Percentiles rank a stretch among this genome's conserved stretches.
Conservation (phyloP, 1,140 invertebrate species). For the Oryctes rhinoceros region DNA sequence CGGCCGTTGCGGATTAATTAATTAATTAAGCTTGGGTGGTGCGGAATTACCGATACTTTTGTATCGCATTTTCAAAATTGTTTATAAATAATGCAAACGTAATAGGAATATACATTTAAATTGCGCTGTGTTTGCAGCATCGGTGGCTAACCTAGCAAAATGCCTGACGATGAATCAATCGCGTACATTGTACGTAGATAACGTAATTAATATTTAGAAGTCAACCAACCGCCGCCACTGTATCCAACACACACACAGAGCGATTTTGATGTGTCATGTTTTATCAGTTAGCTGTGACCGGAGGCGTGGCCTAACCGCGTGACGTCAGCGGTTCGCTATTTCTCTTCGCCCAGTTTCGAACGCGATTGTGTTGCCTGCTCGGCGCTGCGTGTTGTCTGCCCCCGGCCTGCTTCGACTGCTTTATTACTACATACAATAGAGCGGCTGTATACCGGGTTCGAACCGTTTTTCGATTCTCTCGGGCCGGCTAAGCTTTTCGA, state of each 20-base stretch:
- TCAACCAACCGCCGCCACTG: background rate
- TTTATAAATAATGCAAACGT: too few species aligned
- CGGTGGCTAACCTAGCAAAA: too few species aligned
- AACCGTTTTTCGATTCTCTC: slow-evolving; percentile 6
- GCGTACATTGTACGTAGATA: too few species aligned
- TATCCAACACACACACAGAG: slow-evolving; percentile 1
- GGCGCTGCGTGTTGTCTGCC: background rate
- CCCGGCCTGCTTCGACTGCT: background rate
- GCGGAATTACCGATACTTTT: too few species aligned
- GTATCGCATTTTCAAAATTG: too few species aligned
- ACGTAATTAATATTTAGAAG: too few species aligned
- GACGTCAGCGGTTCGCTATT: slow-evolving; percentile 20
- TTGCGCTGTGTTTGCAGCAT: too few species aligned
- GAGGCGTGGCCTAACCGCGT: slow-evolving; percentile 21
- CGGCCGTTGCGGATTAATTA: too few species aligned
- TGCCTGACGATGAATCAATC: too few species aligned
- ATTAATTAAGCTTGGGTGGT: too few species aligned
- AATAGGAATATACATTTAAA: too few species aligned
- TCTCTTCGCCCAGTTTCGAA: background rate
- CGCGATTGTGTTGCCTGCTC: background rate
- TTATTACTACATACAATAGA: slow-evolving; percentile 17
- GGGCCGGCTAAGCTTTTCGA: background rate
- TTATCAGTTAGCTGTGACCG: slow-evolving; percentile 34
- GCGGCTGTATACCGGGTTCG: background rate
- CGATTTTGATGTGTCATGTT: slow-evolving; percentile 33